Base-by-base conservation (phyloP, 2,888 invertebrate genomes). In the Orchesella flavescens region DNA sequence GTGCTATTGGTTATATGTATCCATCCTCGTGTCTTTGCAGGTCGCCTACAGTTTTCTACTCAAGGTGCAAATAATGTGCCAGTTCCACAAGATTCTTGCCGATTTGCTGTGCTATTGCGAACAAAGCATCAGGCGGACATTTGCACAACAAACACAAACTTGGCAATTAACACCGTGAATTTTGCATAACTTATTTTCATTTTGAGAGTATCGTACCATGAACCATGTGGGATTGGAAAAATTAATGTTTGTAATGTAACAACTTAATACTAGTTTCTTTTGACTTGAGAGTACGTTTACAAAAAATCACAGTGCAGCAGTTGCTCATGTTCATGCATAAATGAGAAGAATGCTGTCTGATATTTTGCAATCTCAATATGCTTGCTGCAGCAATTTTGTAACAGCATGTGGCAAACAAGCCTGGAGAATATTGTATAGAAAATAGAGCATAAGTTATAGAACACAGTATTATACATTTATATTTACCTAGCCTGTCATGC, bases 301-400 rank as follows among this genome's bases (percentile, higher is more conserved):
- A n/a, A 55, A 17, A 55, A 55, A n/a, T 34, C 34, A n/a, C 63
- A 12, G 63, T 63, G n/a, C 17, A 17, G 13, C 34, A 24, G 63
- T 23, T 44, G 43, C 68, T 34, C 68, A 59, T 76, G 76, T 57
- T 21, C 57, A 68, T 76, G 76, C 76, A 76, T 76, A 76, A 76
- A 76, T 76, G 76, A 76, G 68, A 13, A 4, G 19, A 17, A 17
- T 17, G 17, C 57, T 57, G 19, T 17, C n/a, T 49, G 49, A 15
- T 49, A 49, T 49, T 49, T n/a, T 49, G 49, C 3, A 49, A n/a
- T 49, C 49, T 15, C 49, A 49, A 49, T 7, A 44, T 49, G 49
- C 15, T n/a, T 49, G 49, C 49, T 57, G 57, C 19, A 19, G 57
- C 9, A 19, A 19, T 17, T n/a, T 19, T 57, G 57, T 57, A 34